Percentiles rank a stretch among this genome's conserved stretches.
Evolutionary conservation across 2,113 vertebrate species (phyloP).

Genomic region (Neotoma lepida): DNA sequence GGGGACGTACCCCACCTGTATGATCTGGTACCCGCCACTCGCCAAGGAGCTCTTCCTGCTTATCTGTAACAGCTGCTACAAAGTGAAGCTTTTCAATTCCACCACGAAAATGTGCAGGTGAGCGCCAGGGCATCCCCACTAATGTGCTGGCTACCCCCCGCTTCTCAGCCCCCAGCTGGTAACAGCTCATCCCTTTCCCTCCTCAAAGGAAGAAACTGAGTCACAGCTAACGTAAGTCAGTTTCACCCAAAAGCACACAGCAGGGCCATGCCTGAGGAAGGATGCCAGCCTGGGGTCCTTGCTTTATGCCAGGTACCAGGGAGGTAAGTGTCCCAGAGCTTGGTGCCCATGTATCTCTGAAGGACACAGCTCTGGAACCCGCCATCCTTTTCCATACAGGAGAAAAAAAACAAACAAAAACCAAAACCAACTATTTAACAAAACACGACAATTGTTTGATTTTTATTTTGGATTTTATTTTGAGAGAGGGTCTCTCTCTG

Average conservation of each 20-base stretch:
- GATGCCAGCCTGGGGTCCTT: neutral
- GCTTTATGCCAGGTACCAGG: neutral
- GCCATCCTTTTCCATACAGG: rapidly evolving
- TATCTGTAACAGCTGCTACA: slow-evolving; percentile 89
- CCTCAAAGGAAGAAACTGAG: neutral
- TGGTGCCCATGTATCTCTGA: neutral
- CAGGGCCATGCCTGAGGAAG: neutral
- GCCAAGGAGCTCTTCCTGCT: slow-evolving; percentile 92
- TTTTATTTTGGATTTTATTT: neutral
- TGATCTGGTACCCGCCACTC: slow-evolving; percentile 94
- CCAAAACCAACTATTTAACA: neutral
- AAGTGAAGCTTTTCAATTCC: slow-evolving; percentile 94
- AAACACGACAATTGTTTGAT: neutral
- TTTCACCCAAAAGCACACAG: neutral
- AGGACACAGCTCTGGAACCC: neutral
- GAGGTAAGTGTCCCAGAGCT: neutral
- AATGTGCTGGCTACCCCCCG: rapidly evolving
- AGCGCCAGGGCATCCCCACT: neutral
- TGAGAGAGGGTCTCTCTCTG: neutral
- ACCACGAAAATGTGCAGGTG: slow-evolving; percentile 96
- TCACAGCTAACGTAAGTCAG: neutral
- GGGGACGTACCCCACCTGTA: slow-evolving; percentile 87
- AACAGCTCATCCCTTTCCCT: neutral
- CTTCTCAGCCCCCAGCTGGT: neutral
- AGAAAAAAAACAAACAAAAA: neutral